Base-by-base conservation (phyloP, 2,797 vertebrate genomes). In the Sebastiscus tertius region DNA sequence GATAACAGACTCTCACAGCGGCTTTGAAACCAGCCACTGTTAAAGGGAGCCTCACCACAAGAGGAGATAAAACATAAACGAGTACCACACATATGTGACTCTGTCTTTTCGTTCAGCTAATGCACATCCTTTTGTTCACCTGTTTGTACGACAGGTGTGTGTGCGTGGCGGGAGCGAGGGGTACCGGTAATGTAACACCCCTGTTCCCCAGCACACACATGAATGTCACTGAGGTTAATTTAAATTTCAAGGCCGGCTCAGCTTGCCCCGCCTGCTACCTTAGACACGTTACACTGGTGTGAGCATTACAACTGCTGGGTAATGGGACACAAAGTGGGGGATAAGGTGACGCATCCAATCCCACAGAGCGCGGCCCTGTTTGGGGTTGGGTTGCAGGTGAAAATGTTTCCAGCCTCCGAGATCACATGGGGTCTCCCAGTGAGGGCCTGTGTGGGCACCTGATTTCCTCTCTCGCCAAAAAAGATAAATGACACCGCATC, bases 281-380 rank as follows among this genome's bases (percentile, higher is more conserved):
- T 62, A 78, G 94, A 95, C 94, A 93, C 80, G 92, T 91, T 93
- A 95, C 93, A 93, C 93, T 94, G 94, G 93, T 92, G 94, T 95
- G 94, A 95, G 93, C 92, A 91, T 95, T 94, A 94, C 95, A 91
- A 93, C 91, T 93, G 93, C 92, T 81, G 88, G 94, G 92, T 94
- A 95, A 95, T 93, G 93, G 94, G 92, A 95, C 94, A 93, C 94
- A 94, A 89, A 91, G 89, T 84, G 89, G 83, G 77, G 89, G 94
- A 95, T 96, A 94, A 92, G 87, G 90, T 96, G 91, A 94, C 95
- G 26, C 89, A 93, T 94, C 91, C 89, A 94, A 95, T 94, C 89
- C 90, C 69, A 58, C 88, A 84, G 87, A 91, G 93, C 88, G n/a
- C 85, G 13, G 89, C 66, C 83, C 79, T 26, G 71, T 75, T 85